Conservation (phyloP, 92 coral and sea anemone genomes). For the Ricordea florida region DNA sequence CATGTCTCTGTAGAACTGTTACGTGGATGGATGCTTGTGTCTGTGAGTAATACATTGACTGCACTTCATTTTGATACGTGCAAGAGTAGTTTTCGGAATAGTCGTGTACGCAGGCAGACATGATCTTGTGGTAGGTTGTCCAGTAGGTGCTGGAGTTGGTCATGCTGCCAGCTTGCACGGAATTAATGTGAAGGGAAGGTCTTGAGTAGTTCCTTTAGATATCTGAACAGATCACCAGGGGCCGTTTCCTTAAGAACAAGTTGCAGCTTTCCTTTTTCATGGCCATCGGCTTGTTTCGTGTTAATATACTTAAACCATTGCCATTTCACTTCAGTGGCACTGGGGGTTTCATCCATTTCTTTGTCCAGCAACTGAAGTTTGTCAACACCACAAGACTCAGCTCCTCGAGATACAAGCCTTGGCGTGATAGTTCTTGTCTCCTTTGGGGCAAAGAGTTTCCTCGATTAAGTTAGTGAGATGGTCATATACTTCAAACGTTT, state of each 20-base stretch:
- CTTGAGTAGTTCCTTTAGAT: slow-evolving; percentile 8
- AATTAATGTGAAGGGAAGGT: slow-evolving; percentile 59
- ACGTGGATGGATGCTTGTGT: slow-evolving; percentile 54
- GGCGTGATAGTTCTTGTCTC: background rate
- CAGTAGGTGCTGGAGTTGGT: slow-evolving; percentile 5
- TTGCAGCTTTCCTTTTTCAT: slow-evolving; percentile 29
- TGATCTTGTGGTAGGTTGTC: slow-evolving; percentile 40
- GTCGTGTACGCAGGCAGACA: slow-evolving; percentile 38
- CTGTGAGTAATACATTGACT: slow-evolving; percentile 31
- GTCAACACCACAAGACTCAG: slow-evolving; percentile 21
- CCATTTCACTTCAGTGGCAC: slow-evolving; percentile 6
- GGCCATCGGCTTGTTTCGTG: slow-evolving; percentile 5
- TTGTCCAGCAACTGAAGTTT: slow-evolving; percentile 6
- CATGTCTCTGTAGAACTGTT: slow-evolving; percentile 52
- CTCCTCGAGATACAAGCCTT: slow-evolving; percentile 26
- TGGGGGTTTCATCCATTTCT: background rate
- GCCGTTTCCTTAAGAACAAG: slow-evolving; percentile 32
- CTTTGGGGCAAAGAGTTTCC: slow-evolving; percentile 33
- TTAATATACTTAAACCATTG: slow-evolving; percentile 45
- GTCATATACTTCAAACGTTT: slow-evolving; percentile 1
- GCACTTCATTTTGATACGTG: slow-evolving; percentile 13
- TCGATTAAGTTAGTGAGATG: slow-evolving; percentile 27
- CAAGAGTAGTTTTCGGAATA: slow-evolving; percentile 46
- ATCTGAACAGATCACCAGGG: slow-evolving; percentile 65
- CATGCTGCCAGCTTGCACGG: slow-evolving; percentile 56